phyloP scores from a whole-genome alignment of 1,140 invertebrate species.

The Drosophila malerkotliana region DNA sequence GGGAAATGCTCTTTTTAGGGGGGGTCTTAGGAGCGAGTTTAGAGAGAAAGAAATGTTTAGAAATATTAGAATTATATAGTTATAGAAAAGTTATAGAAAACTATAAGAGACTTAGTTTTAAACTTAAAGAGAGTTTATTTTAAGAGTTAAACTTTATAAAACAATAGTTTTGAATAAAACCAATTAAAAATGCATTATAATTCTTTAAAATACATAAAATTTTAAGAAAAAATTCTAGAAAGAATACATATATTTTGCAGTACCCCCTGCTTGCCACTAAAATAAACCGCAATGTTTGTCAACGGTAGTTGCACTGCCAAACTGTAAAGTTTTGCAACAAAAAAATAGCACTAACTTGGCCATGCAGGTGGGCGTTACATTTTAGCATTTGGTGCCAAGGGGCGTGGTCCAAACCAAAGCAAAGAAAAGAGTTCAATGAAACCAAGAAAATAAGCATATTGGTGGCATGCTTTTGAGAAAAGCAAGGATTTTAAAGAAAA shows the following conservation, averaged over 20 bases:
- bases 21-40: not conserved
- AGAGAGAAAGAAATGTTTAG: not conserved
- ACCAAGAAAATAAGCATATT: constrained; percentile 32
- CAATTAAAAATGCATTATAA: too few species aligned
- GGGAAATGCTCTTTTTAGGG: not conserved
- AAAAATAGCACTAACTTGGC: constrained; percentile 9
- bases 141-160: too few species aligned
- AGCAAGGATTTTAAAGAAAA: not conserved
- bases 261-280: constrained; percentile 21
- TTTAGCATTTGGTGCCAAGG: constrained; percentile 16
- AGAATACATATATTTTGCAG: not conserved
- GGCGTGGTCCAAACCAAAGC: constrained; percentile 40
- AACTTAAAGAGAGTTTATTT: too few species aligned
- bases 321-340: constrained; percentile 33
- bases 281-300: constrained; percentile 56
- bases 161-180: too few species aligned
- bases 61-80: too few species aligned
- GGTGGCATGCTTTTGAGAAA: not conserved
- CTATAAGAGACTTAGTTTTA: not conserved
- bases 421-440: constrained; percentile 38
- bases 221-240: too few species aligned
- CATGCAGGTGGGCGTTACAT: constrained; percentile 28
- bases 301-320: constrained; percentile 40
- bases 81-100: not conserved
- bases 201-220: too few species aligned